These are phyloP conservation scores for Trematocara macrostoma DNA, from an alignment of 2,113 vertebrate species.

Conservation along the genomic window DNA sequence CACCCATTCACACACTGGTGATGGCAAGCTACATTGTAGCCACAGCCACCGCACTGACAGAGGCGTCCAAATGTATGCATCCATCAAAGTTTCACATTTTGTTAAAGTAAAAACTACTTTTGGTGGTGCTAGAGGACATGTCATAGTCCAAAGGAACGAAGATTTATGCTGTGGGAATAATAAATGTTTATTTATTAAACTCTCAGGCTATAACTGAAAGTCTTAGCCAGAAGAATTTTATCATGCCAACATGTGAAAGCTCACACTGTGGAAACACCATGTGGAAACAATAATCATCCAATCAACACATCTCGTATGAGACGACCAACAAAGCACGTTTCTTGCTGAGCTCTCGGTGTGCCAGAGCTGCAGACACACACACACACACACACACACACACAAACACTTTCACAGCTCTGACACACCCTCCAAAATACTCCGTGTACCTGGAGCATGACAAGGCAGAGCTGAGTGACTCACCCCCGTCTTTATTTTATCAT, in stretches of 20 bases:
- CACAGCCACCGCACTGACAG: too few species aligned
- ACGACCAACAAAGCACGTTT: background rate
- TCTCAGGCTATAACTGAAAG: background rate
- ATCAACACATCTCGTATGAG: background rate
- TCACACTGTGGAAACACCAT: background rate
- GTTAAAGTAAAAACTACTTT: background rate
- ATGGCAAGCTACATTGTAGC: too few species aligned
- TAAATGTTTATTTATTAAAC: background rate
- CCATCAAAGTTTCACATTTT: background rate
- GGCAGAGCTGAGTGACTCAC: background rate
- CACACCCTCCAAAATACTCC: constrained; percentile 6
- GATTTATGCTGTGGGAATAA: background rate
- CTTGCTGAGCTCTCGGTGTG: background rate
- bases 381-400: background rate
- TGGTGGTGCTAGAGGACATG: background rate
- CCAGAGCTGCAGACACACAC: background rate
- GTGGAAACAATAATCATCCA: background rate
- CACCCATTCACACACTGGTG: too few species aligned
- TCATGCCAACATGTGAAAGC: background rate
- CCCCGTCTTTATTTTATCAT: background rate
- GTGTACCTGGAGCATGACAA: background rate
- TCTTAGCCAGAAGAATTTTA: background rate
- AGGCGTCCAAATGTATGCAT: background rate
- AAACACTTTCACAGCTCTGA: background rate
- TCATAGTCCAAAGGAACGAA: background rate